Evolutionary conservation across 2,888 invertebrate genomes (phyloP).

Genomic region (Drosophila austrosaltans): DNA sequence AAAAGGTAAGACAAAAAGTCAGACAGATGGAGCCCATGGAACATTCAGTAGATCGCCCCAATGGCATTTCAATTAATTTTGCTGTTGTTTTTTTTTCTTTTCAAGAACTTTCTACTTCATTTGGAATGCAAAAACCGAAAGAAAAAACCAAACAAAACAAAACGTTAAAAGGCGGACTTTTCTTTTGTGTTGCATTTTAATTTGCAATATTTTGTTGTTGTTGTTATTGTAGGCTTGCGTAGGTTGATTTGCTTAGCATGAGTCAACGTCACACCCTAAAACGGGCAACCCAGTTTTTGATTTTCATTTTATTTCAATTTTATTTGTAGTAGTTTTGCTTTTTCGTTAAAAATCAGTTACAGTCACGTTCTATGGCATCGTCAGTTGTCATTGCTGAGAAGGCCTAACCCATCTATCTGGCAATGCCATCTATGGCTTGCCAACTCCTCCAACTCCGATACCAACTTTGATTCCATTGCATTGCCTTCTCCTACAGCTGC

Average conservation of each 20-base stretch:
- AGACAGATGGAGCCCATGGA: conserved; percentile 18
- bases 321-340: not conserved
- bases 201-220: conserved; percentile 38
- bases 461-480: too few relatives aligned
- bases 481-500: not conserved
- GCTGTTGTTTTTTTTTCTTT: conserved; percentile 14
- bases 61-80: conserved; percentile 16
- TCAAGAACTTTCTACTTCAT: conserved; percentile 75
- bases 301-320: conserved; percentile 1
- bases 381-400: conserved; percentile 9
- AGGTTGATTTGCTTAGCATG: conserved; percentile 5
- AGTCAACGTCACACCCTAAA: conserved; percentile 23
- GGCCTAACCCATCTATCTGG: conserved; percentile 26
- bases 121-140: conserved; percentile 60
- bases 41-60: not conserved
- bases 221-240: conserved; percentile 13
- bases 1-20: not conserved
- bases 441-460: conserved; percentile 4
- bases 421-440: conserved; percentile 27
- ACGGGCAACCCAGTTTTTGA: conserved; percentile 18
- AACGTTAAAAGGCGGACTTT: conserved; percentile 21
- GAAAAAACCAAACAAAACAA: not conserved
- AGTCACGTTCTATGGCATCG: conserved; percentile 41
- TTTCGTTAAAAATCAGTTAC: conserved; percentile 30
- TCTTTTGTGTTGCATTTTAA: conserved; percentile 48